Base-by-base conservation (phyloP, 1,140 invertebrate species). In the Hormaphis cornu region DNA sequence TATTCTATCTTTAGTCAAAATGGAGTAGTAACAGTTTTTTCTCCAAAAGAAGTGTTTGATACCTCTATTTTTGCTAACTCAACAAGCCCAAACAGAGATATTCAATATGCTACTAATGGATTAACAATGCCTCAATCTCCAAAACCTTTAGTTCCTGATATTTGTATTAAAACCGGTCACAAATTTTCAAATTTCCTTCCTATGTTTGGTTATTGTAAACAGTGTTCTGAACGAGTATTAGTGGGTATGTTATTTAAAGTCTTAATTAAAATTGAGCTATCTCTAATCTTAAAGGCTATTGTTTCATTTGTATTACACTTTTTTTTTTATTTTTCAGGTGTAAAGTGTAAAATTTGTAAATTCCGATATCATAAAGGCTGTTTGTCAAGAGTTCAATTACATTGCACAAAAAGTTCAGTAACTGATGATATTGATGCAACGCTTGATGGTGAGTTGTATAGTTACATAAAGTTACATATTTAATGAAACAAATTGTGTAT, bases 261-360 rank as follows among this genome's bases (percentile, higher is more conserved):
- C 5, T 50, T 3, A 58, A 40, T 18, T 28, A 33, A 5, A 54
- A 22, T 58, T 24, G 35, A 28, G 18, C 8, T 8, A n/a, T 59
- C 40, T 44, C 28, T 20, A 16, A 26, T 61, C 12, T 44, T 18
- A 12, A 44, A 20, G 5, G 26, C 28, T 28, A 20, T 53, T 37
- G n/a, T n/a, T n/a, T n/a, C n/a, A 56, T 30, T 71, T 71, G 14
- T 35, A 46, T 69, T 30, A 10, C 9, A 33, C 18, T 56, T 2
- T 42, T 52, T 20, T 58, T 26, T 75, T 71, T 22, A 71, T 48
- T 53, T 61, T 37, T 14, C 28, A 79, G 80, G 87, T 50, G 83
- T 91, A 58, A 94, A 91, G 78, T 97, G 95, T 79, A 95, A 89
- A 78, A 91, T 95, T 77, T 97, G 94, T 84, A 96, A 95, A 81